Evolutionary conservation across 1,140 invertebrate genomes (phyloP).

Genomic region (Bombus pyrosoma): DNA sequence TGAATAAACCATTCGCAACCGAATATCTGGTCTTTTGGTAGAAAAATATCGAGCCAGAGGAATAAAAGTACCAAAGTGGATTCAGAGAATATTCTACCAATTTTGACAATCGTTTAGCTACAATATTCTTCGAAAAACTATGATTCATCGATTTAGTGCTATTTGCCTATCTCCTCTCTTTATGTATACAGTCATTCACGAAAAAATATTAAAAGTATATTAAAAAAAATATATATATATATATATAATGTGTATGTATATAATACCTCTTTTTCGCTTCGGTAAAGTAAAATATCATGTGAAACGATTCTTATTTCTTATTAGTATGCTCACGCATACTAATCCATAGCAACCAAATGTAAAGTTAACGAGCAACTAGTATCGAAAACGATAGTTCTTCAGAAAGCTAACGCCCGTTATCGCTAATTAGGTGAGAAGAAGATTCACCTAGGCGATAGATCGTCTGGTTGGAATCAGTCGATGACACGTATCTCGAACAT

Average conservation of each 20-base stretch:
- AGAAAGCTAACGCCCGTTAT: slow-evolving; percentile 17
- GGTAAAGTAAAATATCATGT: background rate
- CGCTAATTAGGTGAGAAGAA: slow-evolving; percentile 33
- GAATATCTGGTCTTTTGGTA: background rate
- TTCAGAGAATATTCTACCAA: background rate
- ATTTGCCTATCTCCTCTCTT: background rate
- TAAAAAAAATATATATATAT: no score
- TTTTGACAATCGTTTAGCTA: background rate
- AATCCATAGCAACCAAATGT: background rate
- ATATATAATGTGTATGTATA: background rate
- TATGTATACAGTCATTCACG: background rate
- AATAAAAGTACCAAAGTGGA: background rate
- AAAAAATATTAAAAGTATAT: no score
- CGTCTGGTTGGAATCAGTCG: slow-evolving; percentile 2
- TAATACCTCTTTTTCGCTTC: background rate
- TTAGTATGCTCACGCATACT: background rate
- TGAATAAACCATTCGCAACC: slow-evolving; percentile 6
- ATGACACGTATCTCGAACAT: background rate
- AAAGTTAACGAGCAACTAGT: background rate
- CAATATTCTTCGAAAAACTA: background rate
- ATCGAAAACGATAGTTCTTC: background rate
- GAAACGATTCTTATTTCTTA: background rate
- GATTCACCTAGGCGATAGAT: slow-evolving; percentile 10
- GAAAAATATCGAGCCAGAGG: background rate
- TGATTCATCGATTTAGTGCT: background rate